Conservation (phyloP, 2,797 vertebrate species). For the Oophaga sylvatica region DNA sequence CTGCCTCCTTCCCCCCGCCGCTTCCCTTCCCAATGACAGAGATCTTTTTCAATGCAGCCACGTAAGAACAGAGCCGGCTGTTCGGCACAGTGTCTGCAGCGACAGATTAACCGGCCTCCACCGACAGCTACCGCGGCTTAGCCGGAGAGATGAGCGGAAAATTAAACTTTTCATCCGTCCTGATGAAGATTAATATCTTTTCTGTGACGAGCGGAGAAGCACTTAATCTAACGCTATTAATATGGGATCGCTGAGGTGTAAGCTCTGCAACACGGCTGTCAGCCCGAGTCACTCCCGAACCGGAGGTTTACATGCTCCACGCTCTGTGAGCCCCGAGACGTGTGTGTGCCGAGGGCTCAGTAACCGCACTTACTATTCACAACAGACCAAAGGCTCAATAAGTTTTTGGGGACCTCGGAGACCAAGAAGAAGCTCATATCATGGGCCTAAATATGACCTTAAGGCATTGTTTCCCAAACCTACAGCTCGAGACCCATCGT, state of each 20-base stretch:
- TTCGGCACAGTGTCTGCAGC: constrained; percentile 47
- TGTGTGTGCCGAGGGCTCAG: background rate
- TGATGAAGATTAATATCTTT: constrained; percentile 73
- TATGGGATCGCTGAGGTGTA: constrained; percentile 66
- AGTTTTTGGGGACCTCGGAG: background rate
- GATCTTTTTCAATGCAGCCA: constrained; percentile 21
- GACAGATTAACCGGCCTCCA: constrained; percentile 57
- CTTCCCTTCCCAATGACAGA: constrained; percentile 19
- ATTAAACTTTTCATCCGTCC: constrained; percentile 69
- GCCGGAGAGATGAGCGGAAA: constrained; percentile 64
- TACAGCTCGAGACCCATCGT: too few species aligned
- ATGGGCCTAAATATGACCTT: too few species aligned
- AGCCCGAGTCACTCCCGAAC: constrained; percentile 21
- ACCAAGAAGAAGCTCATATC: too few species aligned
- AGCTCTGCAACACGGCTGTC: constrained; percentile 52
- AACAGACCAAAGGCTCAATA: background rate
- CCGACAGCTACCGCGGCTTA: constrained; percentile 51
- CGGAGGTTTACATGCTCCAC: constrained; percentile 30
- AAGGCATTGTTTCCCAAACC: too few species aligned
- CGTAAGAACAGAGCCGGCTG: constrained; percentile 26
- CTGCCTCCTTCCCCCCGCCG: background rate
- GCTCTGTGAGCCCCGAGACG: background rate
- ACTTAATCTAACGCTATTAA: constrained; percentile 70
- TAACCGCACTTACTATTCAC: too few species aligned
- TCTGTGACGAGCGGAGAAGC: constrained; percentile 66